These are phyloP conservation scores for Zaprionus nigranus DNA, from an alignment of 1,140 invertebrate species.

Conservation along the genomic window DNA sequence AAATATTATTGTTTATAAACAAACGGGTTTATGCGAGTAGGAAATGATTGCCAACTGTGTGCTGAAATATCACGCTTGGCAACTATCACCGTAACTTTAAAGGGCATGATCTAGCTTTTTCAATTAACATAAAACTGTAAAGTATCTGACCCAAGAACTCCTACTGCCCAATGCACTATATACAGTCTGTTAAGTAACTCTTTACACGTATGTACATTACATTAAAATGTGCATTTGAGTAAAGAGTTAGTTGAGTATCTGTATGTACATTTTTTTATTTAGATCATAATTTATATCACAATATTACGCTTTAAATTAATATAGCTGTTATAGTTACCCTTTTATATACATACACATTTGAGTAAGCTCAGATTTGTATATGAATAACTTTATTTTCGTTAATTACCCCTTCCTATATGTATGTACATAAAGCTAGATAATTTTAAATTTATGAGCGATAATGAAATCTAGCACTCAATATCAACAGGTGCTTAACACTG, in stretches of 20 bases:
- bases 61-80: conserved; percentile 23
- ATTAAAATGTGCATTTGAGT: no score
- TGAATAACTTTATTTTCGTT: neutral
- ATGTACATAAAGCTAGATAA: conserved; percentile 11
- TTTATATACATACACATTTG: no score
- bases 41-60: conserved; percentile 35
- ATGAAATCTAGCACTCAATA: conserved; percentile 35
- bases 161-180: no score
- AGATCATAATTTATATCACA: neutral
- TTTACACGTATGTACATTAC: neutral
- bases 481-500: conserved; percentile 42
- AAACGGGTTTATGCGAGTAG: conserved; percentile 43
- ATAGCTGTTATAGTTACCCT: no score
- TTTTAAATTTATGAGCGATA: conserved; percentile 49
- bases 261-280: no score
- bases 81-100: conserved; percentile 16
- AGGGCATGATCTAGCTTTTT: neutral
- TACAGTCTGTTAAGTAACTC: no score
- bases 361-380: neutral
- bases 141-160: neutral
- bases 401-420: neutral
- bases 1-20: conserved; percentile 53
- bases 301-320: neutral
- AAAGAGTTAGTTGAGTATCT: no score
- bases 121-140: neutral